Percentiles rank a stretch among this genome's conserved stretches.
phyloP scores from a whole-genome alignment of 2,113 vertebrate genomes.

The Rhea americana region DNA sequence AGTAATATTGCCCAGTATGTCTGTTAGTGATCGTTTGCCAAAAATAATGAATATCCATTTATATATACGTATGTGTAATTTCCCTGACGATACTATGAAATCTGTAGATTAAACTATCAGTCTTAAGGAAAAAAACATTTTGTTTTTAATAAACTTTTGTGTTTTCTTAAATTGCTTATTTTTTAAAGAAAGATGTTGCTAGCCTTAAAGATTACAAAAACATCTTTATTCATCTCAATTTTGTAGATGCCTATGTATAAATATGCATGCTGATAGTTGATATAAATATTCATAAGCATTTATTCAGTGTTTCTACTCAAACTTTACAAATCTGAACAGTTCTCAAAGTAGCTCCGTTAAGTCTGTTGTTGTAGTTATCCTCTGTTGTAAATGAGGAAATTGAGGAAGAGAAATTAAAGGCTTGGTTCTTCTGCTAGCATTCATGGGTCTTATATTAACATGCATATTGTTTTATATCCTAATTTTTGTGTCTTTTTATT shows the following conservation, averaged over 20 bases:
- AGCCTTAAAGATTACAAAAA: background rate
- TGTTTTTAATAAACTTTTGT: constrained; percentile 55
- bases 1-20: constrained; percentile 7
- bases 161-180: constrained; percentile 46
- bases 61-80: constrained; percentile 51
- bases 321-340: background rate
- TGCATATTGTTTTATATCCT: background rate
- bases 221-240: background rate
- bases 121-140: constrained; percentile 34
- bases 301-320: background rate
- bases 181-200: background rate
- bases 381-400: background rate
- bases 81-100: constrained; percentile 57
- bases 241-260: background rate
- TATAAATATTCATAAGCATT: background rate
- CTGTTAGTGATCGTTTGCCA: constrained; percentile 52
- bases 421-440: background rate
- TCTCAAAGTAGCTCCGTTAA: background rate
- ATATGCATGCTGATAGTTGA: background rate
- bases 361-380: background rate
- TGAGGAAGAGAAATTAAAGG: background rate
- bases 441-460: background rate
- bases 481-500: background rate
- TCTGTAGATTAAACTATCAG: constrained; percentile 25
- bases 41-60: constrained; percentile 25